phyloP scores from a whole-genome alignment of 2,113 vertebrate genomes.

The Galeopterus variegatus region DNA sequence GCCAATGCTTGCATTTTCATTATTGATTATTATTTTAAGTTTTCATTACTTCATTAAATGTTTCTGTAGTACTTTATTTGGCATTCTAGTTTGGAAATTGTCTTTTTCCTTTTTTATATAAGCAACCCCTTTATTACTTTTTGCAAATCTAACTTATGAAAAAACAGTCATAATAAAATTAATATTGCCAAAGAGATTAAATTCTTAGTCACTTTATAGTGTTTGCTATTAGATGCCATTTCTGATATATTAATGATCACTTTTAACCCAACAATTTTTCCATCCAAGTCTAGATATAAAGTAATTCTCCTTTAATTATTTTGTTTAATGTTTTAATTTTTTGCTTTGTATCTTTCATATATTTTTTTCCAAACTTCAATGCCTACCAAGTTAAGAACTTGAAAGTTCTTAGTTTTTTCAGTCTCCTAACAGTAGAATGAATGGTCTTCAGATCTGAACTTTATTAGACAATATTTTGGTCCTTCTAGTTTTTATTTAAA shows the following conservation, averaged over 20 bases:
- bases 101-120: not conserved
- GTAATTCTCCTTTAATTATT: not conserved
- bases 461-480: not conserved
- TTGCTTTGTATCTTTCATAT: not conserved
- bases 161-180: slow-evolving; percentile 13
- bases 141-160: not conserved
- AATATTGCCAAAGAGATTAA: slow-evolving; percentile 1
- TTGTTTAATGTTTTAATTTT: not conserved
- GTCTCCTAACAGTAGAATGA: not conserved
- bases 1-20: not conserved
- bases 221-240: slow-evolving; percentile 45
- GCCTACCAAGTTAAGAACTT: not conserved
- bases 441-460: not conserved
- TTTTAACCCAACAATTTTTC: not conserved
- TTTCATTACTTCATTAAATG: not conserved
- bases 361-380: not conserved
- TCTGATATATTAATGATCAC: slow-evolving; percentile 17
- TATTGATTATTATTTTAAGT: slow-evolving; percentile 36
- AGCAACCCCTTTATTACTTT: not conserved
- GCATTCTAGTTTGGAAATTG: not conserved
- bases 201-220: not conserved
- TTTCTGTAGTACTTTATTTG: not conserved
- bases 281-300: slow-evolving; percentile 16
- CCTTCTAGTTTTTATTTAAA: not conserved
- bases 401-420: not conserved